These are phyloP conservation scores for Emys orbicularis DNA, from an alignment of 2,797 vertebrate species.

Conservation along the genomic window DNA sequence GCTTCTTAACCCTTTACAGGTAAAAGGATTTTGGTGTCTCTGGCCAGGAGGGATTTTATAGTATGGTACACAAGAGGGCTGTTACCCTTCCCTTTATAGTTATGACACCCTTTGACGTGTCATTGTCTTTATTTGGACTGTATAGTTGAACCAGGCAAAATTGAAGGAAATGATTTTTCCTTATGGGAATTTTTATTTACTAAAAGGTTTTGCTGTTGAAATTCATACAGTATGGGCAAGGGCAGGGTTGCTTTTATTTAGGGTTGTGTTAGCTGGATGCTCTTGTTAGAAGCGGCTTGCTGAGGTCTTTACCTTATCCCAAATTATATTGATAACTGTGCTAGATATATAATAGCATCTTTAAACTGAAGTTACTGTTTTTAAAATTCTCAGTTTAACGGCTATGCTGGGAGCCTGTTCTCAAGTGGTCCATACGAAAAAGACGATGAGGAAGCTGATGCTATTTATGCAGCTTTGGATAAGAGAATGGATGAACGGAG, in stretches of 20 bases:
- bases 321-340: neutral
- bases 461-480: slow-evolving; percentile 96
- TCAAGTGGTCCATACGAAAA: slow-evolving; percentile 98
- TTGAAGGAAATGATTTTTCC: neutral
- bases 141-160: neutral
- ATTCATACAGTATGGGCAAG: neutral
- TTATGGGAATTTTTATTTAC: neutral
- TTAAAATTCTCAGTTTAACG: slow-evolving; percentile 89
- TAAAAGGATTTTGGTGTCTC: too few relatives aligned
- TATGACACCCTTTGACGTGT: rapidly evolving
- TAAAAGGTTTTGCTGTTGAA: neutral
- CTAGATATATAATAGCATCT: neutral
- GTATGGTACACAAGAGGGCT: too few relatives aligned
- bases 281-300: neutral
- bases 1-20: too few relatives aligned
- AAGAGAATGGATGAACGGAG: slow-evolving; percentile 98
- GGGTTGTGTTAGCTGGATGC: neutral
- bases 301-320: rapidly evolving
- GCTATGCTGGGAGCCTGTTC: slow-evolving; percentile 97
- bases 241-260: neutral
- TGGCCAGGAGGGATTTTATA: too few relatives aligned
- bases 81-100: too few relatives aligned
- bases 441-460: slow-evolving; percentile 97
- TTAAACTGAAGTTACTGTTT: neutral
- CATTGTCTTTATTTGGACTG: neutral